phyloP scores from a whole-genome alignment of 2,113 vertebrate species.

The Mustelus asterias region DNA sequence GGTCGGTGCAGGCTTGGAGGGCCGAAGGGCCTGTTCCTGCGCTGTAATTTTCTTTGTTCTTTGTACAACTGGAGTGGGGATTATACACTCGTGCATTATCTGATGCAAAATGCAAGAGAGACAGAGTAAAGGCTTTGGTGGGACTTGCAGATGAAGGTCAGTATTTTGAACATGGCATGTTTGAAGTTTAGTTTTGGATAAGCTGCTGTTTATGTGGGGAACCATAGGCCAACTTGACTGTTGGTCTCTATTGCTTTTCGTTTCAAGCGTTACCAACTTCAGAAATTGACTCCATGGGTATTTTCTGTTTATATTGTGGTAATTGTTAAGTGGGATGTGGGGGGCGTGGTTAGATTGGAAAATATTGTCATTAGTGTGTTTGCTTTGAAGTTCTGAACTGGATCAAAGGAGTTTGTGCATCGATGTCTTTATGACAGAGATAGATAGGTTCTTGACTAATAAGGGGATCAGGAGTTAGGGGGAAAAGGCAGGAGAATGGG shows the following conservation, averaged over 20 bases:
- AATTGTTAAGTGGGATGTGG: background rate
- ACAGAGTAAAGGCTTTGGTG: background rate
- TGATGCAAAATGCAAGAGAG: background rate
- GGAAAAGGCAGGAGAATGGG: too few relatives aligned
- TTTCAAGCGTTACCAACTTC: background rate
- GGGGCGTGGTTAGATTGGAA: background rate
- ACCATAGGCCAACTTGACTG: background rate
- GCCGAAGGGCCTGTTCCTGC: too few relatives aligned
- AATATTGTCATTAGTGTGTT: background rate
- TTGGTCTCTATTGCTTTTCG: background rate
- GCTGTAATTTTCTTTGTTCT: too few relatives aligned
- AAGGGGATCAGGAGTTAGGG: too few relatives aligned
- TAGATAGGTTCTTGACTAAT: too few relatives aligned
- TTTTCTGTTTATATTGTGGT: background rate
- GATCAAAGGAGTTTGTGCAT: background rate
- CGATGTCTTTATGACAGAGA: too few relatives aligned
- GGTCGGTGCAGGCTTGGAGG: too few relatives aligned
- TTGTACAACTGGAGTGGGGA: background rate
- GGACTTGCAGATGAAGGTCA: background rate
- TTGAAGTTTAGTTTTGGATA: background rate
- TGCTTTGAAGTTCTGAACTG: background rate
- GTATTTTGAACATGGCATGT: background rate
- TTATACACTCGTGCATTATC: background rate
- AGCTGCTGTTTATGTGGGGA: background rate
- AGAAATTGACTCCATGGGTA: background rate